These are phyloP conservation scores for Morone saxatilis DNA, from an alignment of 2,113 vertebrate genomes.

Conservation along the genomic window DNA sequence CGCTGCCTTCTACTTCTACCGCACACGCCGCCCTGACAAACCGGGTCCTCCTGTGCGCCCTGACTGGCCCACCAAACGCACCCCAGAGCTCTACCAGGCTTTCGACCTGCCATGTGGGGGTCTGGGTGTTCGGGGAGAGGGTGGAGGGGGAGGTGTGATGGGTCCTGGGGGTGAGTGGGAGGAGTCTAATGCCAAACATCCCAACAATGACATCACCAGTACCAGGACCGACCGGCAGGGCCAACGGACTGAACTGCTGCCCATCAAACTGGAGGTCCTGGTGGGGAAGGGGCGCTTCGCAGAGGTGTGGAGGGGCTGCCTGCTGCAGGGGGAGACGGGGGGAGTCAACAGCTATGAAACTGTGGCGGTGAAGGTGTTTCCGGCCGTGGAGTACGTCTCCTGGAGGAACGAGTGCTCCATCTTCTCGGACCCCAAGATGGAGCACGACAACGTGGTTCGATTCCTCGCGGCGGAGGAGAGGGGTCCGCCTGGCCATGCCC, in stretches of 20 bases:
- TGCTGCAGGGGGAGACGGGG: conserved; percentile 81
- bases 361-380: conserved; percentile 93
- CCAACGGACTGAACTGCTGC: conserved; percentile 82
- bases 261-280: conserved; percentile 88
- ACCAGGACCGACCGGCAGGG: conserved; percentile 54
- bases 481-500: conserved; percentile 52
- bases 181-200: conserved; percentile 73
- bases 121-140: conserved; percentile 5
- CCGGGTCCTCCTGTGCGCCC: conserved; percentile 80
- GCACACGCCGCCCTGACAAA: conserved; percentile 79
- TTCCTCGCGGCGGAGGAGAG: conserved; percentile 89
- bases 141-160: neutral
- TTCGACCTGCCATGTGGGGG: conserved; percentile 57
- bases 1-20: conserved; percentile 88
- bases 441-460: conserved; percentile 89
- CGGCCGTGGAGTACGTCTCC: conserved; percentile 87
- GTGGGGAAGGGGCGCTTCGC: conserved; percentile 93
- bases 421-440: conserved; percentile 86
- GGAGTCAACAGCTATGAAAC: conserved; percentile 76
- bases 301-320: conserved; percentile 88
- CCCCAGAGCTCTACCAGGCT: conserved; percentile 71
- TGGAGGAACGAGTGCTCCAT: conserved; percentile 91
- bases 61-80: conserved; percentile 82
- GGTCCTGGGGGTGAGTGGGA: conserved; percentile 21
- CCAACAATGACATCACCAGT: conserved; percentile 62